phyloP scores from a whole-genome alignment of 2,113 vertebrate species.

The Seriola quinqueradiata region DNA sequence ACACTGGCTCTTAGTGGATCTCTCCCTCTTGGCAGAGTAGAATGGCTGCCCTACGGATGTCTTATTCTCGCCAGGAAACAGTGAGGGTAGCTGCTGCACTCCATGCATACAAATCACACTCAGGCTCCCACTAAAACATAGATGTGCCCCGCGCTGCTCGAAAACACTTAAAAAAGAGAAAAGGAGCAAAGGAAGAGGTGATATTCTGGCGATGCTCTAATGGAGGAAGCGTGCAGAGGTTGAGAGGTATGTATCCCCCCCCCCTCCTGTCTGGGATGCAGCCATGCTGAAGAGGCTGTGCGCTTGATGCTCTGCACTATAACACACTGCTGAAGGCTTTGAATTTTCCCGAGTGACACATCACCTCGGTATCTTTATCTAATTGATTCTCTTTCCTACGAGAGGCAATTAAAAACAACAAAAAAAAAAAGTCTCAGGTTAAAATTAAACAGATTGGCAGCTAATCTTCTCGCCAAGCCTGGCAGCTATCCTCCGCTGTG shows the following conservation, averaged over 20 bases:
- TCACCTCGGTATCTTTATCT: conserved; percentile 6
- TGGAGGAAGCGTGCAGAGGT: conserved; percentile 65
- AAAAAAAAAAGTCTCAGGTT: conserved; percentile 4
- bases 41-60: conserved; percentile 79
- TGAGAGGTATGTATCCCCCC: conserved; percentile 42
- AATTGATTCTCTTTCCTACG: conserved; percentile 24
- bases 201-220: conserved; percentile 71
- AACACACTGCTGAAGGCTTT: conserved; percentile 12
- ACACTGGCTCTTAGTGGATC: conserved; percentile 70
- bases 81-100: conserved; percentile 61
- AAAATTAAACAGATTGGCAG: conserved; percentile 17
- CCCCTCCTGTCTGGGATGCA: conserved; percentile 37
- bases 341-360: background rate
- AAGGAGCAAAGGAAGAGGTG: conserved; percentile 46
- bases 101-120: conserved; percentile 78
- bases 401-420: conserved; percentile 13
- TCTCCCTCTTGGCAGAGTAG: conserved; percentile 76
- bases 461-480: conserved; percentile 1
- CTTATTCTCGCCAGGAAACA: conserved; percentile 80
- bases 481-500: background rate
- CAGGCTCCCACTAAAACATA: conserved; percentile 70
- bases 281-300: conserved; percentile 53
- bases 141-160: conserved; percentile 55
- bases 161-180: conserved; percentile 61
- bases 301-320: conserved; percentile 4